Conservation (phyloP, 2,888 invertebrate species). For the Cyrtodaria siliqua region DNA sequence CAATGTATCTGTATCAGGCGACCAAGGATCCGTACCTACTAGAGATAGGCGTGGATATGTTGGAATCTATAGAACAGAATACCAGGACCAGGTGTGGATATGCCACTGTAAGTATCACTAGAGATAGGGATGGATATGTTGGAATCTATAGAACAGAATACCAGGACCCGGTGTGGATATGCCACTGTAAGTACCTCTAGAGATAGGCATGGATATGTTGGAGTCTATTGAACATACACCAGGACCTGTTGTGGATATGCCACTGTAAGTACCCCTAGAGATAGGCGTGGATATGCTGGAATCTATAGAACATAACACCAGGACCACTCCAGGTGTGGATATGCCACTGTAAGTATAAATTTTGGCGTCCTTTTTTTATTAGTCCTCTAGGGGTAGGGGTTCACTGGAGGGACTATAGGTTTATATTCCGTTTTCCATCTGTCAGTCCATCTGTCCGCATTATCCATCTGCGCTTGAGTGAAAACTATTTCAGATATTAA, state of each 20-base stretch:
- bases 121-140: conserved; percentile 98
- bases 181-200: conserved; percentile 94
- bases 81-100: conserved; percentile 98
- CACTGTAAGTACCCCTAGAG: conserved; percentile 93
- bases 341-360: conserved; percentile 94
- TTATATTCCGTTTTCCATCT: no score
- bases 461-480: no score
- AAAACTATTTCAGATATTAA: no score
- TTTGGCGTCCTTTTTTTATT: no score
- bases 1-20: conserved; percentile 97
- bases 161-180: conserved; percentile 97
- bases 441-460: no score
- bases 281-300: conserved; percentile 97
- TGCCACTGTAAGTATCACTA: conserved; percentile 94
- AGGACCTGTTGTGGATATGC: conserved; percentile 98
- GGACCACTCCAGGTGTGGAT: conserved; percentile 98
- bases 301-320: conserved; percentile 96
- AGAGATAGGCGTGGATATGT: conserved; percentile 96
- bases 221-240: conserved; percentile 96
- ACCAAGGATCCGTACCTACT: conserved; percentile 97
- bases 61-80: conserved; percentile 96
- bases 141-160: conserved; percentile 96
- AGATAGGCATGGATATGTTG: conserved; percentile 97
- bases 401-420: no score
- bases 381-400: conserved; percentile 97